These are phyloP conservation scores for Gerris lacustris DNA, from an alignment of 2,888 invertebrate genomes.

Conservation along the genomic window DNA sequence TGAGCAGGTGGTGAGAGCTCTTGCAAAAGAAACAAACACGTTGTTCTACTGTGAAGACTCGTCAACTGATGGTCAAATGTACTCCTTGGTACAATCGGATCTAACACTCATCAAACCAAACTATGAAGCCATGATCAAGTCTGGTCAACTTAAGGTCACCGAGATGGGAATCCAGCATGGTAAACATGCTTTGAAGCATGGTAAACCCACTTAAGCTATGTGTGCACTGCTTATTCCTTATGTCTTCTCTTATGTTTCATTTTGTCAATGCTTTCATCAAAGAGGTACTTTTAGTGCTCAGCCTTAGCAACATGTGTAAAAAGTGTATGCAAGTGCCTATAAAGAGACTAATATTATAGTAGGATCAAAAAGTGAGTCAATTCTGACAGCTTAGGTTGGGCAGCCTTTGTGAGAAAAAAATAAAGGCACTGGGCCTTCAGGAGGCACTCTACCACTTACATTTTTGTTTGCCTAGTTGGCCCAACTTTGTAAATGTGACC, in stretches of 20 bases:
- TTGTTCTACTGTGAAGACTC: constrained; percentile 65
- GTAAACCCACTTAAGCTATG: constrained; percentile 11
- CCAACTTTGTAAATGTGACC: no score
- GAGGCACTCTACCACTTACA: no score
- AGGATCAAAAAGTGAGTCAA: no score
- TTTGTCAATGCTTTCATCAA: neutral
- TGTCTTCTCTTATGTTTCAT: neutral
- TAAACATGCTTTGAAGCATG: constrained; percentile 36
- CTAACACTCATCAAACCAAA: constrained; percentile 71
- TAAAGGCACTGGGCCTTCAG: no score
- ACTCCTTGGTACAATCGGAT: constrained; percentile 63
- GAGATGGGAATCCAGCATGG: constrained; percentile 76
- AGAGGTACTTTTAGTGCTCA: neutral
- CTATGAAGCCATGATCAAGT: constrained; percentile 78
- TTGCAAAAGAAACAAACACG: constrained; percentile 69
- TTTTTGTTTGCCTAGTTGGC: no score
- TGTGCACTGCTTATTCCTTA: neutral
- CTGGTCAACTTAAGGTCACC: constrained; percentile 66
- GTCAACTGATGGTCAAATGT: constrained; percentile 56
- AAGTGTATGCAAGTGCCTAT: no score
- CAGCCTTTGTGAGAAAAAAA: no score
- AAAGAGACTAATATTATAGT: no score
- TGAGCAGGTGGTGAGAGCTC: constrained; percentile 51
- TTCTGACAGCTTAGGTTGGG: no score
- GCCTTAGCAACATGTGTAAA: no score